Percentiles rank a stretch among this genome's conserved stretches.
phyloP scores from a whole-genome alignment of 2,888 invertebrate species.

The Mesorhabditis sp. region DNA sequence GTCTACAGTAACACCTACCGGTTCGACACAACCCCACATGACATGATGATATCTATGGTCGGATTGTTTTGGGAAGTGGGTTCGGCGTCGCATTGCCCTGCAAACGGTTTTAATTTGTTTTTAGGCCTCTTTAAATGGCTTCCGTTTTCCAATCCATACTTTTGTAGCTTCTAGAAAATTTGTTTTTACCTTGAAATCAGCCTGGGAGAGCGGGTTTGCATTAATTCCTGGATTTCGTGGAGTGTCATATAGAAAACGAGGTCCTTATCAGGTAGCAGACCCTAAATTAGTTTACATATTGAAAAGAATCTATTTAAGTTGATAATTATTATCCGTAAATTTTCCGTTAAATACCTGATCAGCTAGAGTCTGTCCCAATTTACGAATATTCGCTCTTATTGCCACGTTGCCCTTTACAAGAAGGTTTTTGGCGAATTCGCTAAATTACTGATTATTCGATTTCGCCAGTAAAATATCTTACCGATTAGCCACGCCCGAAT shows the following conservation, averaged over 20 bases:
- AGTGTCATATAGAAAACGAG: slow-evolving; percentile 60
- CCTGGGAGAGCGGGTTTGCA: slow-evolving; percentile 25
- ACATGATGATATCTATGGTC: slow-evolving; percentile 70
- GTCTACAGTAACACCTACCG: slow-evolving; percentile 35
- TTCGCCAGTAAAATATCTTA: slow-evolving; percentile 29
- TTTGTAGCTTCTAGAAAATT: too few species aligned
- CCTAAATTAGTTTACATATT: slow-evolving; percentile 39
- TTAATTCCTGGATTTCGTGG: slow-evolving; percentile 56
- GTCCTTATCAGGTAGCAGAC: slow-evolving; percentile 58
- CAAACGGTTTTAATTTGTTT: not conserved
- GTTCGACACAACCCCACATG: slow-evolving; percentile 61
- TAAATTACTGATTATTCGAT: slow-evolving; percentile 57
- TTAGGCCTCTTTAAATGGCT: not conserved
- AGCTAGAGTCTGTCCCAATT: slow-evolving; percentile 26
- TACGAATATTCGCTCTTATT: slow-evolving; percentile 22
- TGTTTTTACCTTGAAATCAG: slow-evolving; percentile 25
- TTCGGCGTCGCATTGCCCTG: slow-evolving; percentile 71
- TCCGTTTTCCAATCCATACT: not conserved
- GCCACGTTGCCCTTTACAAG: slow-evolving; percentile 29
- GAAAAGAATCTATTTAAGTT: not conserved
- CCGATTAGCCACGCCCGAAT: slow-evolving; percentile 57
- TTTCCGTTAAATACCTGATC: slow-evolving; percentile 16
- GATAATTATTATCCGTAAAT: not conserved
- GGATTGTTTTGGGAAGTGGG: slow-evolving; percentile 67
- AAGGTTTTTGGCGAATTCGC: slow-evolving; percentile 42